A percentile compares a stretch with the other conserved stretches of the same genome.
These are phyloP conservation scores for Chromobotia macracanthus DNA, from an alignment of 2,797 vertebrate genomes.

Conservation along the genomic window DNA sequence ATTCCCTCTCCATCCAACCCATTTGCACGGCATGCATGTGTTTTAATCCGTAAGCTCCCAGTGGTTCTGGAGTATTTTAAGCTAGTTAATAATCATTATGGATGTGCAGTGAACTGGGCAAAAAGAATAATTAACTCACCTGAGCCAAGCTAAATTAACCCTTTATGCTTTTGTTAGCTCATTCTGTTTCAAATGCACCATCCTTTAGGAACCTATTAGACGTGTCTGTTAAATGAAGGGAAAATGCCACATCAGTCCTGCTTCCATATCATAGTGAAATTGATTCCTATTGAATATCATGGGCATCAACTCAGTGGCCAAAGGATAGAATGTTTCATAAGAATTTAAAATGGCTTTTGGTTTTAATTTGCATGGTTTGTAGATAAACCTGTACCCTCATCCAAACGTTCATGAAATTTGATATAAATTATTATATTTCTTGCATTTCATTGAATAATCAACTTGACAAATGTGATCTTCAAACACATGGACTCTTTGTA, in stretches of 20 bases:
- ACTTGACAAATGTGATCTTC: constrained; percentile 1
- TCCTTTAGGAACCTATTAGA: constrained; percentile 81
- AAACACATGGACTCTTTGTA: constrained; percentile 33
- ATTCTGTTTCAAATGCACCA: constrained; percentile 69
- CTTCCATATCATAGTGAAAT: constrained; percentile 71
- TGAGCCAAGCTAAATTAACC: constrained; percentile 97
- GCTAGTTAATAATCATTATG: constrained; percentile 99
- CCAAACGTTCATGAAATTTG: not conserved
- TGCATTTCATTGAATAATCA: not conserved
- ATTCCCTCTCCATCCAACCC: constrained; percentile 78
- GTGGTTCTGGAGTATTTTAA: constrained; percentile 89
- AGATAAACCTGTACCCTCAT: not conserved
- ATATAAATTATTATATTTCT: not conserved
- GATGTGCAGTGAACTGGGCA: constrained; percentile 94
- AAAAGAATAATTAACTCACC: constrained; percentile 97
- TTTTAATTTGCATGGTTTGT: constrained; percentile 6
- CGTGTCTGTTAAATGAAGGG: constrained; percentile 77
- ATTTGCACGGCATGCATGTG: constrained; percentile 64
- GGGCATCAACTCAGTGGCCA: not conserved
- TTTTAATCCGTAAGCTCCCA: constrained; percentile 84
- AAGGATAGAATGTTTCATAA: not conserved
- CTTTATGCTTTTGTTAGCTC: constrained; percentile 75
- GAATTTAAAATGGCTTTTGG: too few species aligned
- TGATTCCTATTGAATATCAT: constrained; percentile 27
- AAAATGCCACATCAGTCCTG: constrained; percentile 71